Base-by-base conservation (phyloP, 2,888 invertebrate species). In the Lithophane ornitopus region DNA sequence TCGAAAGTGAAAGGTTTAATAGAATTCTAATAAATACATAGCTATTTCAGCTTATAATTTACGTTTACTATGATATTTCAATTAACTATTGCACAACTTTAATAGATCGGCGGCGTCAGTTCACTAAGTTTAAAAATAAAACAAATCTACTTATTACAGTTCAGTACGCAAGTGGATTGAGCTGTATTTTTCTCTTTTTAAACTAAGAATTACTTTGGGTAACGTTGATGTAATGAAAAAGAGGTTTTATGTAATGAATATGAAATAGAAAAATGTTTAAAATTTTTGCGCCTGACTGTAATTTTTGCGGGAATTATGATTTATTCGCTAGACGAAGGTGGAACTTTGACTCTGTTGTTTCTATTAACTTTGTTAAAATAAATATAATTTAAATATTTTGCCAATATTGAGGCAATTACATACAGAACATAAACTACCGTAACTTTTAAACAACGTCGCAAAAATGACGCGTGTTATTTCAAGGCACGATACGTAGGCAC, bases 91-190 rank as follows among this genome's bases (percentile, higher is more conserved):
- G 61, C 87, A 68, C 66, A 81, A 87, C 75, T 68, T 58, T 65
- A 76, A 71, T 70, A 70, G 76, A 62, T 75, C 71, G 65, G 79
- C 71, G 65, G 79, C 63, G 41, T 46, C 77, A 78, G 67, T 79
- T 62, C 62, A 77, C 72, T 49, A 70, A 65, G 26, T 74, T 69
- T 68, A 44, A 70, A 87, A 87, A 82, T 63, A 81, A 78, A 73
- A 68, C 14, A 63, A 71, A 69, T 58, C 41, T 16, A 70, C 16
- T 52, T 71, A 72, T 54, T 71, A 81, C 84, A 84, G 77, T 79
- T 67, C 70, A 82, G 70, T 89, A 82, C 89, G 78, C 89, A 88
- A 88, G 83, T 78, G 41, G 79, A 80, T 39, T 76, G 61, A 46
- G 14, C 26, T 49, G 66, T 77, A 11, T 74, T 80, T 80, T 74